phyloP scores from a whole-genome alignment of 2,888 invertebrate species.

The Calliscelio sp. region DNA sequence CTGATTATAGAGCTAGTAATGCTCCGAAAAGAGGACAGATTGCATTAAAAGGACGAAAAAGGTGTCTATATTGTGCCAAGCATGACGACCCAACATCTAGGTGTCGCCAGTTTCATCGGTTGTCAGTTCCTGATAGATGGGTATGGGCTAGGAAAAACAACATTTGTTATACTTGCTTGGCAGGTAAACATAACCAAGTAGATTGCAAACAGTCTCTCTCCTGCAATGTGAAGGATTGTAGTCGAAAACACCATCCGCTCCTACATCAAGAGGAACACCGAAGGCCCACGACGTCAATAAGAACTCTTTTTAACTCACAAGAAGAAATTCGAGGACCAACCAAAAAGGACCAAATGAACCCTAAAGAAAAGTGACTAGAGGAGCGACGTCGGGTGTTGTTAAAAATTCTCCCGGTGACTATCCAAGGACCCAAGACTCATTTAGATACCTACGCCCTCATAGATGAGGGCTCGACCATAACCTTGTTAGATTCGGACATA shows the following conservation, averaged over 20 bases:
- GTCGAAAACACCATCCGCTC: not conserved
- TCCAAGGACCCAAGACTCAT: not conserved
- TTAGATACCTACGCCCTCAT: not conserved
- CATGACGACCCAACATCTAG: not conserved
- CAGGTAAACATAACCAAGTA: not conserved
- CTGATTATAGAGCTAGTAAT: no score
- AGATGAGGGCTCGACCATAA: constrained; percentile 9
- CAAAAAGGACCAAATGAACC: not conserved
- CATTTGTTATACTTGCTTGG: constrained; percentile 12
- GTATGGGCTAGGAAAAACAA: not conserved
- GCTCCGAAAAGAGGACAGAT: no score
- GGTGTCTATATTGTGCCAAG: not conserved
- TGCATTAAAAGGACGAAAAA: no score
- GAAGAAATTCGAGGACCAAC: no score
- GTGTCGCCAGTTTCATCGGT: not conserved
- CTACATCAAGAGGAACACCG: not conserved
- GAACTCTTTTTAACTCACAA: no score
- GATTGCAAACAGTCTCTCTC: not conserved
- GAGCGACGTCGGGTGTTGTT: not conserved
- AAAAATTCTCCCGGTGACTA: not conserved
- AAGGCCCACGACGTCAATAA: no score
- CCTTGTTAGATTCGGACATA: not conserved
- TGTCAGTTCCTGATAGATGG: constrained; percentile 6
- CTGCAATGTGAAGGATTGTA: not conserved
- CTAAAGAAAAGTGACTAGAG: no score